Base-by-base conservation (phyloP, 1,140 invertebrate genomes). In the Galleria mellonella region DNA sequence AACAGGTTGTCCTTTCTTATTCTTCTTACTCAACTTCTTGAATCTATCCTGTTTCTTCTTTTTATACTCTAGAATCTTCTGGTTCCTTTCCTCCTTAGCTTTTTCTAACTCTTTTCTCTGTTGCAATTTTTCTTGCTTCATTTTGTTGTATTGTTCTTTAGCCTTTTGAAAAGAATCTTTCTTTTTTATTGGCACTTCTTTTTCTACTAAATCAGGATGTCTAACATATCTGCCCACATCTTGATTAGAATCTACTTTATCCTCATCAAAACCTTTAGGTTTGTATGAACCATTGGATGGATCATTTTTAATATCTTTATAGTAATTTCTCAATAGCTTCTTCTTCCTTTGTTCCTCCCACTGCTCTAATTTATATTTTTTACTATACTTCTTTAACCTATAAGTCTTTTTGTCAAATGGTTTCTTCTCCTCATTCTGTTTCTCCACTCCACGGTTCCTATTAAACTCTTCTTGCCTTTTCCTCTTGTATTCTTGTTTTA, bases 1-100 rank as follows among this genome's bases (percentile, higher is more conserved):
- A 0, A 94, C 81, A 3, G 93, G 93, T 66, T 95, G 93, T 7
- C 93, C 93, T 70, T 89, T 92, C 50, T 88, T 91, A 1, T 90
- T 95, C 68, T 91, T 93, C 61, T 90, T 91, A 17, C 89, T 90
- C 13, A 94, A 72, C 51, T 89, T 90, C 68, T 91, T 93, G 48
- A 88, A 91, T 40, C 88, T 90, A 28, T 90, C 86, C 8, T 88
- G 78, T 65, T 91, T 93, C 31, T 90, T 90, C 54, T 90, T 84
- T 51, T 90, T 91, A 51, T 92, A 93, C 48, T 89, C 87, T 45
- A 87, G 85, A 38, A 92, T 55, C 4, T 93, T 92, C 62, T 90
- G 78, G 36, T 88, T 73, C 58, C 74, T 89, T 68, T 92, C 90
- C 30, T 84, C 67, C 71, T 88, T 89, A 31, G 62, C 72, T 43